Evolutionary conservation across 53 echinoderm and acorn worm species (phyloP), one percentile per base, ranked within the genome.

Genomic region (Patiria pectinifera): DNA sequence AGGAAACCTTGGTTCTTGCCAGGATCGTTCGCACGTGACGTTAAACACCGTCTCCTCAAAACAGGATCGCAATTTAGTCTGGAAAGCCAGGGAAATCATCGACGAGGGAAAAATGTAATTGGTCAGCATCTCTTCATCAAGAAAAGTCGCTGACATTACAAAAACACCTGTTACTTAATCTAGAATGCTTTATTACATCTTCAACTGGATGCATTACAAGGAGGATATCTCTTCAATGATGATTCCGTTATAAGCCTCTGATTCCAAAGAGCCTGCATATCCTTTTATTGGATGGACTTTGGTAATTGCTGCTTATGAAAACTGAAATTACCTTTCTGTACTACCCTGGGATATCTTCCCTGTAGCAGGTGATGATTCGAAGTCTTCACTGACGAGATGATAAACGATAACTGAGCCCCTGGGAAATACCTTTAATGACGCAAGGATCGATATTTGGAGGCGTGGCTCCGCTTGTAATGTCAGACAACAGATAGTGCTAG

Each of bases 121-220:
- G 53, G 53, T 53, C 53, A 53, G 53, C 53, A 6, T 5, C 53
- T 8, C 8, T 0, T 8, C 53, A 53, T 53, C 5, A 53, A 53
- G 6, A 53, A 53, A 24, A 62, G 59, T 62, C 66, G 26, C 26
- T 12, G 59, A 12, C 61, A 83, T 83, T 83, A 12, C 8, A 25
- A 83, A 26, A 43, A 59, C 83, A 83, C 83, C 62, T 83, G 83
- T 83, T 61, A 23, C 26, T 15, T 3, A 24, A 60, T n/a, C 49
- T 83, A 26, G 2, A 15, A 10, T 62, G 23, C 22, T 16, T 61
- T 60, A 62, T 11, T 59, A 0, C 22, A 62, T 15, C 35, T 2
- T 22, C 12, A 14, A 25, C 22, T 43, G 12, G 23, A 11, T 83
- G 46, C 23, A 83, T 62, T 26, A 6, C 6, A 25, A 74, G 22